These are phyloP conservation scores for Sphaerodactylus townsendi DNA, from an alignment of 2,113 vertebrate genomes.

Conservation along the genomic window DNA sequence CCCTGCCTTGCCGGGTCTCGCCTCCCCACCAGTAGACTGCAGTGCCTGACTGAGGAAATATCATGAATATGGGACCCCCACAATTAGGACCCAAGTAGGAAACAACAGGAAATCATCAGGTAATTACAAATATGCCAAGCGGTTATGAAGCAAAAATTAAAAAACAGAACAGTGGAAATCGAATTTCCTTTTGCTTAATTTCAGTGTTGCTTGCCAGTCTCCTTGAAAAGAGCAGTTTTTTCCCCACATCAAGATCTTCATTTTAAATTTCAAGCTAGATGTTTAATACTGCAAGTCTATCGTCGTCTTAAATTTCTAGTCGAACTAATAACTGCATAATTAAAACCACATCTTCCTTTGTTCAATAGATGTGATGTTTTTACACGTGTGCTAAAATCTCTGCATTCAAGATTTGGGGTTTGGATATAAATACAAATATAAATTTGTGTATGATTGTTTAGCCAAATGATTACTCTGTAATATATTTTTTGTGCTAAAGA, in stretches of 20 bases:
- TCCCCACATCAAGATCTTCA: too few species aligned
- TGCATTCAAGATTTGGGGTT: too few species aligned
- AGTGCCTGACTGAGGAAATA: not conserved
- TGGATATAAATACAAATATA: too few species aligned
- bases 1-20: not conserved
- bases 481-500: not conserved
- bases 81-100: too few species aligned
- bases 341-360: too few species aligned
- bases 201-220: not conserved
- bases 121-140: too few species aligned
- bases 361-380: too few species aligned
- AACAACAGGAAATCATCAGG: not conserved
- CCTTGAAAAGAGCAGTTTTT: not conserved
- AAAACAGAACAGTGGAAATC: not conserved
- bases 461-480: not conserved
- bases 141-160: not conserved
- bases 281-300: too few species aligned
- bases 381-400: too few species aligned
- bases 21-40: not conserved
- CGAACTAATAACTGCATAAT: too few species aligned
- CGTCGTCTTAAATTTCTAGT: too few species aligned
- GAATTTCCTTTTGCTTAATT: not conserved
- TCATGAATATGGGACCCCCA: not conserved
- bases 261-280: too few species aligned
- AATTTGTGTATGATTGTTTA: not conserved